phyloP scores from a whole-genome alignment of 2,113 vertebrate genomes.

The Hymenochirus boettgeri region DNA sequence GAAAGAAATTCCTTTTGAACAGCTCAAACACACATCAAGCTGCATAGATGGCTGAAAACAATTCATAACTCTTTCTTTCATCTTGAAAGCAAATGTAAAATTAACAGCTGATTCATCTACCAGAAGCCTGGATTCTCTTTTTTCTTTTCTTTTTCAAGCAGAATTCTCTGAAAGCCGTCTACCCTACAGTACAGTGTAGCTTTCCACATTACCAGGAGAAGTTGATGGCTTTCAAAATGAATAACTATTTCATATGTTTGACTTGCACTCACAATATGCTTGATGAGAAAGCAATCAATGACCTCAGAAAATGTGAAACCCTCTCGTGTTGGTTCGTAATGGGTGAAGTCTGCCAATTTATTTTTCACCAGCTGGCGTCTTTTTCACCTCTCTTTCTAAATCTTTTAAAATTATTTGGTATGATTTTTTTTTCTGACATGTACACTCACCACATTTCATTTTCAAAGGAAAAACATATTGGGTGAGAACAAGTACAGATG shows the following conservation, averaged over 20 bases:
- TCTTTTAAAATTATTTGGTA: slow-evolving; percentile 55
- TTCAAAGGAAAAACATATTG: slow-evolving; percentile 53
- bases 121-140: slow-evolving; percentile 51
- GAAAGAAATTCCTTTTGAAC: slow-evolving; percentile 10
- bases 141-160: slow-evolving; percentile 52
- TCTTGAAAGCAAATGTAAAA: slow-evolving; percentile 33
- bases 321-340: slow-evolving; percentile 58
- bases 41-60: slow-evolving; percentile 8
- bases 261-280: slow-evolving; percentile 62
- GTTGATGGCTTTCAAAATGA: slow-evolving; percentile 54
- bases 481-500: slow-evolving; percentile 56
- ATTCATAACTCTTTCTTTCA: slow-evolving; percentile 27
- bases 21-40: slow-evolving; percentile 28
- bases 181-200: slow-evolving; percentile 34
- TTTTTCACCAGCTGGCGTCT: slow-evolving; percentile 57
- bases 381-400: slow-evolving; percentile 56
- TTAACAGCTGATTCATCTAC: slow-evolving; percentile 47
- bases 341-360: slow-evolving; percentile 57
- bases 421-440: slow-evolving; percentile 45
- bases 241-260: slow-evolving; percentile 58
- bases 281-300: slow-evolving; percentile 62
- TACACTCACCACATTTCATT: slow-evolving; percentile 47
- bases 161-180: slow-evolving; percentile 51
- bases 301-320: slow-evolving; percentile 64
- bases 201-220: slow-evolving; percentile 54